phyloP scores from a whole-genome alignment of 2,113 vertebrate genomes.

The Heterocephalus glaber region DNA sequence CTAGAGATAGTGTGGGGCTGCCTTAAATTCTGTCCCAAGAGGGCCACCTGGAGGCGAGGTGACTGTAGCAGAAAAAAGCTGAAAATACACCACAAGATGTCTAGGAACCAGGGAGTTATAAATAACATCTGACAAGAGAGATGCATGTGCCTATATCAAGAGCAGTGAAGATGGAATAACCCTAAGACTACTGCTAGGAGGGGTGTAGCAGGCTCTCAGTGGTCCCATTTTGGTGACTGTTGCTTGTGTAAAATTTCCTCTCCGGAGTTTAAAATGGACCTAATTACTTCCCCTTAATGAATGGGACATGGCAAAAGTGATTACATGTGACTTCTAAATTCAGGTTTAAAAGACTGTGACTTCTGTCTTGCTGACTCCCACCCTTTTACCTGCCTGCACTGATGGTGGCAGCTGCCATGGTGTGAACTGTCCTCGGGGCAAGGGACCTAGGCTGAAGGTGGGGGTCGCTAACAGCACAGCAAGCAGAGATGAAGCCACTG shows the following conservation, averaged over 20 bases:
- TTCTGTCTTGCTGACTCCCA: not conserved
- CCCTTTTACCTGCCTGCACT: not conserved
- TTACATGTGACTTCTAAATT: not conserved
- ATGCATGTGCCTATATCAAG: not conserved
- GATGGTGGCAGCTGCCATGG: not conserved
- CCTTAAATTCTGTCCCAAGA: slow-evolving; percentile 10
- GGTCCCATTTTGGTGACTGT: not conserved
- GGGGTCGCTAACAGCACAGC: not conserved
- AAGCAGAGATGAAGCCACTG: not conserved
- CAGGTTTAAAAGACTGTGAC: slow-evolving; percentile 1
- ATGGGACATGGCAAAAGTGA: not conserved
- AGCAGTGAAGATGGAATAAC: not conserved
- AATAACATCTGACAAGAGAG: not conserved
- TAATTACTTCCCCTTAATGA: not conserved
- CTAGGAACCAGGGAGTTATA: not conserved
- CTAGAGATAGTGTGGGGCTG: not conserved
- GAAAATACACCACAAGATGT: not conserved
- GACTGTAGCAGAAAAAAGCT: not conserved
- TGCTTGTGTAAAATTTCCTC: not conserved
- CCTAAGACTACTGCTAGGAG: not conserved
- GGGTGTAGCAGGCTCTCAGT: not conserved
- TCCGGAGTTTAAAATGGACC: not conserved
- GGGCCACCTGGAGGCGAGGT: not conserved
- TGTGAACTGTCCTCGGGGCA: not conserved
- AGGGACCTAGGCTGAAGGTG: not conserved